Base-by-base conservation (phyloP, 2,113 vertebrate species). In the Lagenorhynchus albirostris region DNA sequence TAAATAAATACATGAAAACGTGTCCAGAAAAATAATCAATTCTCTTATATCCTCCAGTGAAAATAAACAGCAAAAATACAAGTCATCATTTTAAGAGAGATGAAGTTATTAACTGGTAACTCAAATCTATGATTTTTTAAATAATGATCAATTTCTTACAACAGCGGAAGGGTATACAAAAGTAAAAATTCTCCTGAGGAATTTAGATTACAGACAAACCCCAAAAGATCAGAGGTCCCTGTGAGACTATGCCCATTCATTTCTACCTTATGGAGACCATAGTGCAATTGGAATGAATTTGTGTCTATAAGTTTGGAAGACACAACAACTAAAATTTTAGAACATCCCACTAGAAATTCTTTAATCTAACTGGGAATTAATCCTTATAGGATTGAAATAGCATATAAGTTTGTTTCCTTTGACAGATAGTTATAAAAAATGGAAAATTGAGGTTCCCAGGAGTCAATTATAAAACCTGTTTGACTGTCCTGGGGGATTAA, bases 61-160 rank as follows among this genome's bases (percentile, higher is more conserved):
- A 96, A 70, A 87, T 95, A 89, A 95, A 74, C 92, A 95, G 85
- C 29, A 85, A 97, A 93, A 97, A 76, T 29, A 74, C 5, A 86
- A 85, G 38, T 88, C 81, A 89, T 76, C 25, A 93, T 91, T 92
- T 95, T 90, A 84, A 91, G 55, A 89, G 44, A 92, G 13, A 62
- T 91, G 11, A 44, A 41, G 13, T 82, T 94, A 80, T 82, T 94
- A 84, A 88, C 58, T 81, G 55, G n/a, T 31, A 87, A 83, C 44
- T 36, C n/a, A 93, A 84, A 60, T 36, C 73, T 90, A 26, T 70
- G 74, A 84, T 92, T 96, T 96, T 92, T 80, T 13, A 58, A 70
- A 65, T 91, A 95, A 91, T 73, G 50, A 95, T 67, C 31, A 83
- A 71, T 96, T 79, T 18, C 71, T 93, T 92, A 68, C 15, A 95